A percentile compares a stretch with the other conserved stretches of the same genome.
phyloP scores from a whole-genome alignment of 2,888 invertebrate genomes.

The Ormyrus pomaceus region DNA sequence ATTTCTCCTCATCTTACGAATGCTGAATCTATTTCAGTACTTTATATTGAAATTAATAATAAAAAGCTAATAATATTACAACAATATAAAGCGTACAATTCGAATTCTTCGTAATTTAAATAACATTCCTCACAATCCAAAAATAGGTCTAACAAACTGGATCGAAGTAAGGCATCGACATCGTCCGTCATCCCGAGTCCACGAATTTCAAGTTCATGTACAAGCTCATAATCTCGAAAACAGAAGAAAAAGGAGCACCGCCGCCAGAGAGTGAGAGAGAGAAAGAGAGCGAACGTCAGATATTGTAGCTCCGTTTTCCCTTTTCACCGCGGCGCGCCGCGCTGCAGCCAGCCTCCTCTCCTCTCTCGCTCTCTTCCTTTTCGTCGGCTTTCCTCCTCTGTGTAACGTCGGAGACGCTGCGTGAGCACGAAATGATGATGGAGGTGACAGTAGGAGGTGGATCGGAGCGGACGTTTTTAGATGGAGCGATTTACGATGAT shows the following conservation, averaged over 20 bases:
- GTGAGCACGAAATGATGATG: slow-evolving; percentile 48
- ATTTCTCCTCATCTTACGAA: too few relatives aligned
- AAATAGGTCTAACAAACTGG: too few relatives aligned
- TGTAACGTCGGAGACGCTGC: slow-evolving; percentile 11
- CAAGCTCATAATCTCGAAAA: slow-evolving; percentile 17
- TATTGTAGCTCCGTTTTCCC: background rate
- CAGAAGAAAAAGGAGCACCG: slow-evolving; percentile 14
- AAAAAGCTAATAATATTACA: too few relatives aligned
- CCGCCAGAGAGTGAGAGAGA: background rate
- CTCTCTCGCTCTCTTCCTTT: slow-evolving; percentile 22
- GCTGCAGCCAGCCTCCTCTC: too few relatives aligned
- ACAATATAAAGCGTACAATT: too few relatives aligned
- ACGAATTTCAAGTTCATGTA: slow-evolving; percentile 9
- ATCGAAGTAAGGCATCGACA: too few relatives aligned
- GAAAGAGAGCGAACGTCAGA: background rate
- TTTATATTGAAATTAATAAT: too few relatives aligned
- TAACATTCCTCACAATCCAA: too few relatives aligned
- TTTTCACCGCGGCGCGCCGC: background rate
- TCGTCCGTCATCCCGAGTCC: too few relatives aligned
- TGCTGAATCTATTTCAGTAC: too few relatives aligned
- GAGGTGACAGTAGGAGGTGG: slow-evolving; percentile 33
- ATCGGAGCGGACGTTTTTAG: slow-evolving; percentile 29
- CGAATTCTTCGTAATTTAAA: too few relatives aligned
- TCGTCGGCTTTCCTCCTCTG: slow-evolving; percentile 30
- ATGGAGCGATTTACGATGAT: slow-evolving; percentile 48